These are phyloP conservation scores for Epinotia demarniana DNA, from an alignment of 2,888 invertebrate genomes.

Conservation along the genomic window DNA sequence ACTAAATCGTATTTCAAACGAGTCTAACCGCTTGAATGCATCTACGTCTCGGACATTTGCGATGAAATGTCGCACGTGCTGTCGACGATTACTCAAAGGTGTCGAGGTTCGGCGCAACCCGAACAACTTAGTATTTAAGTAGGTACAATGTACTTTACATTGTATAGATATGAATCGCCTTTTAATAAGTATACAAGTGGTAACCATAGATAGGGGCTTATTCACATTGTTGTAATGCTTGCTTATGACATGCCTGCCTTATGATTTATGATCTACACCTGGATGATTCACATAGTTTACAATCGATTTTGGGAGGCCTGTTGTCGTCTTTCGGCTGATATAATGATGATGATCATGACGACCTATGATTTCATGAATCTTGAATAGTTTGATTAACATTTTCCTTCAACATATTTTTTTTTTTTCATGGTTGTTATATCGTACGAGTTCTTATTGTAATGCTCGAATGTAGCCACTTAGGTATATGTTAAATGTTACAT, in stretches of 20 bases:
- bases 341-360: too few relatives aligned
- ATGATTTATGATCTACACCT: too few relatives aligned
- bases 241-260: neutral
- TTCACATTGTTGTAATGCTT: neutral
- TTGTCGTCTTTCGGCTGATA: too few relatives aligned
- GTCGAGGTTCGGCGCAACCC: slow-evolving; percentile 41
- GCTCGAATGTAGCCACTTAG: neutral
- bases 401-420: neutral
- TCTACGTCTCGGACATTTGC: slow-evolving; percentile 40
- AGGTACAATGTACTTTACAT: slow-evolving; percentile 42
- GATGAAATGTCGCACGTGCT: slow-evolving; percentile 43
- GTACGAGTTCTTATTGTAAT: neutral
- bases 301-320: too few relatives aligned
- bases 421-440: neutral
- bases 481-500: too few relatives aligned
- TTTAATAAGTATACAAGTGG: slow-evolving; percentile 13
- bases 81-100: slow-evolving; percentile 42
- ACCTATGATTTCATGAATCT: too few relatives aligned
- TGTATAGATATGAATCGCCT: slow-evolving; percentile 3
- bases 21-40: too few relatives aligned
- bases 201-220: neutral
- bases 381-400: too few relatives aligned
- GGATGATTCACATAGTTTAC: too few relatives aligned
- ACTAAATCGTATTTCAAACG: too few relatives aligned
- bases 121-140: slow-evolving; percentile 43